A percentile compares a stretch with the other conserved stretches of the same genome.
These are phyloP conservation scores for Eupleurogrammus muticus DNA, from an alignment of 2,797 vertebrate genomes.

Conservation along the genomic window DNA sequence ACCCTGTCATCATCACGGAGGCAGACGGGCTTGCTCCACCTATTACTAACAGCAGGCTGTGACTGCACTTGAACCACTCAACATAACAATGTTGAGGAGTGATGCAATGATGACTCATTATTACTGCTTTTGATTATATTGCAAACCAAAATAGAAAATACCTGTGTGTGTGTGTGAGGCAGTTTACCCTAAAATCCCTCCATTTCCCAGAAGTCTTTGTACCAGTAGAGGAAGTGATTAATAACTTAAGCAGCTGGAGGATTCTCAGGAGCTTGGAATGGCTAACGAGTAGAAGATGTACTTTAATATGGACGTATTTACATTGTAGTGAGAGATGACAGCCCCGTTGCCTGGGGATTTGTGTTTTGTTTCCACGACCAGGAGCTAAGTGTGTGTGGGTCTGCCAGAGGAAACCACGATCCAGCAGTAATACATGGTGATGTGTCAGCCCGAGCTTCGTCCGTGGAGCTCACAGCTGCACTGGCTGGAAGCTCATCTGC, in stretches of 20 bases:
- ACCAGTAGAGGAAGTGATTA: conserved; percentile 80
- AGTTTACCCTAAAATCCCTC: conserved; percentile 48
- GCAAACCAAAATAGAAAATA: conserved; percentile 55
- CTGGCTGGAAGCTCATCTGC: conserved; percentile 39
- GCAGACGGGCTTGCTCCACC: conserved; percentile 65
- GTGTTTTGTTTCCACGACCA: conserved; percentile 73
- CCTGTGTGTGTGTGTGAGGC: conserved; percentile 40
- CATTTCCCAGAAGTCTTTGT: conserved; percentile 76
- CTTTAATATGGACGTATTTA: conserved; percentile 81
- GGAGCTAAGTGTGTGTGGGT: conserved; percentile 70
- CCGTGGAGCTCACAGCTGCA: conserved; percentile 54
- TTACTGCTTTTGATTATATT: conserved; percentile 69
- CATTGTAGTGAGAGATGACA: conserved; percentile 72
- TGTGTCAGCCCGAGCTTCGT: conserved; percentile 65
- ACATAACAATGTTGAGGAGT: conserved; percentile 68
- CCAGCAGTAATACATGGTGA: conserved; percentile 55
- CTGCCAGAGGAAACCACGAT: conserved; percentile 67
- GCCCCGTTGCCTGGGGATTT: conserved; percentile 70
- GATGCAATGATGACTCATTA: conserved; percentile 74
- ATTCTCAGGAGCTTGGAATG: conserved; percentile 61
- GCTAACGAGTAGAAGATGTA: conserved; percentile 58
- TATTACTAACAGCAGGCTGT: conserved; percentile 67
- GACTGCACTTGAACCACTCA: conserved; percentile 64
- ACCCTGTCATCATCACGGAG: conserved; percentile 73
- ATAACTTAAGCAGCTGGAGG: conserved; percentile 64